Evolutionary conservation across 1,140 invertebrate species (phyloP), one percentile per base, ranked within the genome.

Genomic region (Zaprionus ghesquierei): DNA sequence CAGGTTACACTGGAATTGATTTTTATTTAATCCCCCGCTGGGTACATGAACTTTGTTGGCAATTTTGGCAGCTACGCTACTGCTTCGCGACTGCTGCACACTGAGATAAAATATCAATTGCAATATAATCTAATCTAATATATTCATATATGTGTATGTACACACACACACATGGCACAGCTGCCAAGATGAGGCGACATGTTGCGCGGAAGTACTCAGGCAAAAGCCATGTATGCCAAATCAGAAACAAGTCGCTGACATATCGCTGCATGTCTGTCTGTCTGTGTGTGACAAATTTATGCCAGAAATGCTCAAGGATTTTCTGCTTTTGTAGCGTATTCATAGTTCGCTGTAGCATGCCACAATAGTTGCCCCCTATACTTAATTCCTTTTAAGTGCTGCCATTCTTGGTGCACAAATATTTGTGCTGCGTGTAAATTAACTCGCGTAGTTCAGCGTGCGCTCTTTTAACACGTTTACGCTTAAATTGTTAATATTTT

Each of bases 391-490:
- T 65, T 72, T 63, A 64, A 61, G 51, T 66, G 73, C 60, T 76
- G 68, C 68, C 59, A 55, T 70, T 64, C 61, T 51, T 58, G 29
- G 59, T 69, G 41, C 51, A 68, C 81, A 85, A 85, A 85, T 85
- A 85, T 85, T 85, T 85, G 74, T 65, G 65, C 60, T 85, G 81
- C 77, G 77, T 85, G 81, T 60, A 85, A 85, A 85, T 85, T 85
- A 85, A 85, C 81, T 85, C 38, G 80, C 81, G 77, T 76, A 77
- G 73, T 69, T 84, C 64, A 63, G 71, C 59, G 76, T n/a, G 73
- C 63, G 76, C 68, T 72, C 53, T 72, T 79, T 84, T 84, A 71
- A 79, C 80, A 85, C 77, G 81, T 80, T 85, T 85, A 53, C 69
- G 56, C 73, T 85, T 85, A 84, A 85, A 85, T 79, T 79, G 81